Evolutionary conservation across 2,113 vertebrate genomes (phyloP), one percentile per base, ranked within the genome.

Genomic region (Hiodon tergisus): DNA sequence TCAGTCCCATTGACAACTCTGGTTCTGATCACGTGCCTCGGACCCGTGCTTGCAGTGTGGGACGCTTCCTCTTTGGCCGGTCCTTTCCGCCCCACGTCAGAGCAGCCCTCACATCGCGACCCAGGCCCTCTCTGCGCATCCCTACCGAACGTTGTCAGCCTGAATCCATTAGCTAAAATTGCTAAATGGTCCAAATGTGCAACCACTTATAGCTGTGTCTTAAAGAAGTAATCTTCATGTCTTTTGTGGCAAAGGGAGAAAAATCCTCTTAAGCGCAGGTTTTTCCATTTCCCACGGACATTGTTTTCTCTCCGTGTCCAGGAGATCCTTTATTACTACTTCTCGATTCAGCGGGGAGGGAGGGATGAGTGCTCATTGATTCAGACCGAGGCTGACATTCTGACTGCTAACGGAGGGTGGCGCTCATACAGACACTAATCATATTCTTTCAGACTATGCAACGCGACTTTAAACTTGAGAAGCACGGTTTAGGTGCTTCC

Each of bases 111-210:
- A 13, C 54, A 13, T 16, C 6, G 51, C 46, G 81, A 79, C 71
- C 69, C 70, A 78, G 69, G 70, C 67, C 82, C 75, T 78, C 47
- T 81, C 47, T 63, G 52, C 77, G 69, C 77, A 80, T 62, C 68
- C 78, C 69, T 83, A 62, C 77, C 80, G 87, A 82, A 83, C 69
- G 57, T 67, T 81, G 77, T 86, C 87, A 89, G 87, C 89, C 84
- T 89, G 88, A 88, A 89, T 81, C 85, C 82, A 90, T 89, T 89
- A 88, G 77, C 79, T 81, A 69, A 87, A 90, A 89, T 89, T 87
- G 82, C 86, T 88, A 87, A 89, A 89, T 86, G 87, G 85, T 84
- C 86, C 62, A 87, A 89, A 89, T 89, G 86, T 90, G 88, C 82
- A 86, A 88, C 83, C 85, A 85, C 87, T 89, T 89, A 89, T 79